Evolutionary conservation across 2,797 vertebrate species (phyloP).

Genomic region (Notolabrus celidotus): DNA sequence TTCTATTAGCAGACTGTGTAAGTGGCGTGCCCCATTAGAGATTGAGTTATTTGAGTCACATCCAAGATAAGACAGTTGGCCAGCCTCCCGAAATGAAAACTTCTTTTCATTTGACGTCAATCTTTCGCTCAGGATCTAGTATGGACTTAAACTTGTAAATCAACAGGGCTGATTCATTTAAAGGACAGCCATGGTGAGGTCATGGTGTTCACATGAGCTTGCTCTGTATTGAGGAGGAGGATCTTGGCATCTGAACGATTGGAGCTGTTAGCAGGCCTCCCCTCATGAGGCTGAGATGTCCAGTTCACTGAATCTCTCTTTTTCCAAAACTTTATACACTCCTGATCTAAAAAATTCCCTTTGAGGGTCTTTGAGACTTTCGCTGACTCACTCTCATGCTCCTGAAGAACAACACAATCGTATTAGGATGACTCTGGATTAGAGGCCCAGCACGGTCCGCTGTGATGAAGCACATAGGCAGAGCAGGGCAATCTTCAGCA

Average conservation of each 20-base stretch:
- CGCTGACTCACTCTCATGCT: constrained; percentile 1
- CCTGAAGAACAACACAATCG: background rate
- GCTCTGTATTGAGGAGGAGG: constrained; percentile 65
- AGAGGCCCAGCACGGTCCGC: constrained; percentile 42
- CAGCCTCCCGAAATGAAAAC: constrained; percentile 11
- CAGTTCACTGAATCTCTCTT: constrained; percentile 2
- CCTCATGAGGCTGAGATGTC: constrained; percentile 35
- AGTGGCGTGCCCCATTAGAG: constrained; percentile 16
- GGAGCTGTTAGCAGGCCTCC: constrained; percentile 46
- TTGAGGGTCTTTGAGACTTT: background rate
- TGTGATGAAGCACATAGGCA: constrained; percentile 55
- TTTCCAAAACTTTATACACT: background rate
- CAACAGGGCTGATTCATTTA: constrained; percentile 64
- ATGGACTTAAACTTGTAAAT: constrained; percentile 54
- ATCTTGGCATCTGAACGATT: constrained; percentile 66
- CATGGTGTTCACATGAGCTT: constrained; percentile 76
- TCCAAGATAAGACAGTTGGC: constrained; percentile 18
- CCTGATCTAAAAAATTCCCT: background rate
- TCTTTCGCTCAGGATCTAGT: constrained; percentile 32
- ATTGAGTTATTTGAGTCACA: constrained; percentile 8
- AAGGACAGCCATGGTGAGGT: constrained; percentile 69
- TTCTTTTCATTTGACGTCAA: constrained; percentile 30
- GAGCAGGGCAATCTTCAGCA: constrained; percentile 75
- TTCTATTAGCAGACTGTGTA: constrained; percentile 7
- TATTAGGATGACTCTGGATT: constrained; percentile 14